Evolutionary conservation across 92 coral and sea anemone species (phyloP).

Genomic region (Zoanthus sansibaricus): DNA sequence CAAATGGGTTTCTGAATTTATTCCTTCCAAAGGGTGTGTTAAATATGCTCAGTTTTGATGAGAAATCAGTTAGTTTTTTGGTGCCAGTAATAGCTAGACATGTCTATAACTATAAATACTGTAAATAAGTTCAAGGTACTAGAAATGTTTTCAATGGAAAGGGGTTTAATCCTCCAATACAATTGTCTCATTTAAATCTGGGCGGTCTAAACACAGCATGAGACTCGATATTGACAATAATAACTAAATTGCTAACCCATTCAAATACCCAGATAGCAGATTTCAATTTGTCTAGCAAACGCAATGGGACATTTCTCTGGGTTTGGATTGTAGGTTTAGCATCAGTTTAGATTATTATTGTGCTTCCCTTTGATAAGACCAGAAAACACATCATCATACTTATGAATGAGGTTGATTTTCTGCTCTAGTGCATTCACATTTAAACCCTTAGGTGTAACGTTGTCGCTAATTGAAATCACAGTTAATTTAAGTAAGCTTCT

Average conservation of each 20-base stretch:
- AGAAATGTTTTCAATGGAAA: slow-evolving; percentile 57
- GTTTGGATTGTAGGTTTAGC: slow-evolving; percentile 60
- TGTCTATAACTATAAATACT: slow-evolving; percentile 39
- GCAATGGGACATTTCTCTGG: slow-evolving; percentile 54
- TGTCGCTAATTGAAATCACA: slow-evolving; percentile 31
- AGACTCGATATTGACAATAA: slow-evolving; percentile 41
- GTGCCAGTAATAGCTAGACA: slow-evolving; percentile 64
- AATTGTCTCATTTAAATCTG: slow-evolving; percentile 48
- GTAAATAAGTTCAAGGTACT: slow-evolving; percentile 39
- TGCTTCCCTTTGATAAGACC: slow-evolving; percentile 56
- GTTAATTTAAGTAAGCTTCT: slow-evolving; percentile 56
- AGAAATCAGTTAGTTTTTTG: slow-evolving; percentile 47
- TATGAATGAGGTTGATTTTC: slow-evolving; percentile 18
- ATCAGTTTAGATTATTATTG: slow-evolving; percentile 34
- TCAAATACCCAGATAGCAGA: slow-evolving; percentile 22
- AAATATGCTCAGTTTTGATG: slow-evolving; percentile 42
- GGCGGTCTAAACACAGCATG: slow-evolving; percentile 55
- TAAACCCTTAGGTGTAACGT: slow-evolving; percentile 29
- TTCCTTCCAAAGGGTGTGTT: slow-evolving; percentile 57
- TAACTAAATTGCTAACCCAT: slow-evolving; percentile 57
- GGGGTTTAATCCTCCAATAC: slow-evolving; percentile 47
- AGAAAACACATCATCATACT: slow-evolving; percentile 51
- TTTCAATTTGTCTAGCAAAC: slow-evolving; percentile 51
- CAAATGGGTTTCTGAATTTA: slow-evolving; percentile 61
- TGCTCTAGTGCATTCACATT: slow-evolving; percentile 31